Evolutionary conservation across 2,888 invertebrate species (phyloP), one percentile per base, ranked within the genome.

Genomic region (Onthophagus sagittarius): DNA sequence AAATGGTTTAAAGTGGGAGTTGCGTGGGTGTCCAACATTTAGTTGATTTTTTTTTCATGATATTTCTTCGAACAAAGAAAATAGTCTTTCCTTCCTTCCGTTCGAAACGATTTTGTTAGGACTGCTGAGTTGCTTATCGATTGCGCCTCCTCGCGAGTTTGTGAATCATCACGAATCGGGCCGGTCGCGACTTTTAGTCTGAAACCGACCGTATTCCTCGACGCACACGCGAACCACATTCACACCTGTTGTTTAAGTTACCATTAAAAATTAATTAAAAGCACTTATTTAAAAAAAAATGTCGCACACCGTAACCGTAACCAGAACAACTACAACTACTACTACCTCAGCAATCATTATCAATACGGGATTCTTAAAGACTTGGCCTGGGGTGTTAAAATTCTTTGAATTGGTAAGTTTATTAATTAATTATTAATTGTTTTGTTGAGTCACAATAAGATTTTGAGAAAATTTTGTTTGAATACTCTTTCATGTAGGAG

Each of bases 241-340:
- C n/a, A 67, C 67, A 67, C 23, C 23, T n/a, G 31, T 32, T n/a
- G 23, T 31, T n/a, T 67, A 67, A 31, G 6, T 32, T 31, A 15
- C 15, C 67, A 13, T 23, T 13, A 23, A 64, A 15, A 23, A 64
- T 13, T 23, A 23, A 23, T 23, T 23, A 15, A 70, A 15, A 70
- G 15, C 13, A 53, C 23, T 70, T 32, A 70, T 31, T 23, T 15
- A 23, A 6, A n/a, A 69, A 53, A 90, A 85, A 80, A 96, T 96
- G 96, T 95, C 95, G 77, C 95, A 96, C 86, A 89, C 94, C 53
- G 93, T 96, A 79, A 96, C 95, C 69, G 93, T 96, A 75, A 95
- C 95, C 32, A 88, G 94, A 81, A 94, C 93, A 33, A 95, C 94
- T 71, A 94, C 94, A 75, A 91, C 93, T 7, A 89, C 92, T 23